A percentile compares a stretch with the other conserved stretches of the same genome.
These are phyloP conservation scores for Gobionotothen gibberifrons DNA, from an alignment of 2,797 vertebrate species.

Conservation along the genomic window DNA sequence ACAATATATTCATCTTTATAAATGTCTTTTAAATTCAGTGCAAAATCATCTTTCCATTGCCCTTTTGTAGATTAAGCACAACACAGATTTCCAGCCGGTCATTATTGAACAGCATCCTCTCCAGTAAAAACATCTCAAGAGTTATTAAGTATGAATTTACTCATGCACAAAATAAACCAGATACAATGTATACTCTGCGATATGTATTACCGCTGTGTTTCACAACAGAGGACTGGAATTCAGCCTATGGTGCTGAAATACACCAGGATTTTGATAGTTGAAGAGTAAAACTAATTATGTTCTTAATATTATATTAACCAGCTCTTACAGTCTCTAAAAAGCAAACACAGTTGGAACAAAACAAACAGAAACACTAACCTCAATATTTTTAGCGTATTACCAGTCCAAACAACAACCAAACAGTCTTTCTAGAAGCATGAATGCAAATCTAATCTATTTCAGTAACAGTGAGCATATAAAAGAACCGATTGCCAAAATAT, in stretches of 20 bases:
- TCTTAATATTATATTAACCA: conserved; percentile 25
- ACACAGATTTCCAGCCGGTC: conserved; percentile 19
- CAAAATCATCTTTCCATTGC: conserved; percentile 47
- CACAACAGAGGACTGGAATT: conserved; percentile 47
- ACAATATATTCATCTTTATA: conserved; percentile 32
- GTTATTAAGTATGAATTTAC: conserved; percentile 44
- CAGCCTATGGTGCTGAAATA: conserved; percentile 38
- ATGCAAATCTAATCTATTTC: conserved; percentile 9
- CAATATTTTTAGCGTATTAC: conserved; percentile 25
- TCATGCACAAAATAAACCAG: conserved; percentile 66
- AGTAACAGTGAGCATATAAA: conserved; percentile 21
- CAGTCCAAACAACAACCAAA: conserved; percentile 26
- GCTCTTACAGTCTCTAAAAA: conserved; percentile 20
- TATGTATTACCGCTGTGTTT: conserved; percentile 49
- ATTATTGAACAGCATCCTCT: conserved; percentile 11
- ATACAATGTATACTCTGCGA: conserved; percentile 45
- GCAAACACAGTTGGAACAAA: conserved; percentile 33
- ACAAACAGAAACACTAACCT: conserved; percentile 31
- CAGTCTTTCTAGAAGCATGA: conserved; percentile 12
- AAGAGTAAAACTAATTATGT: conserved; percentile 39
- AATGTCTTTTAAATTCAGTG: conserved; percentile 49
- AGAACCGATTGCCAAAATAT: conserved; percentile 8
- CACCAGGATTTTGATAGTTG: conserved; percentile 21
- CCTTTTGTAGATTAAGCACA: conserved; percentile 25
- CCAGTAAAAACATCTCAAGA: conserved; percentile 36